Evolutionary conservation across 2,113 vertebrate genomes (phyloP).

Genomic region (Sebastes schlegelii): DNA sequence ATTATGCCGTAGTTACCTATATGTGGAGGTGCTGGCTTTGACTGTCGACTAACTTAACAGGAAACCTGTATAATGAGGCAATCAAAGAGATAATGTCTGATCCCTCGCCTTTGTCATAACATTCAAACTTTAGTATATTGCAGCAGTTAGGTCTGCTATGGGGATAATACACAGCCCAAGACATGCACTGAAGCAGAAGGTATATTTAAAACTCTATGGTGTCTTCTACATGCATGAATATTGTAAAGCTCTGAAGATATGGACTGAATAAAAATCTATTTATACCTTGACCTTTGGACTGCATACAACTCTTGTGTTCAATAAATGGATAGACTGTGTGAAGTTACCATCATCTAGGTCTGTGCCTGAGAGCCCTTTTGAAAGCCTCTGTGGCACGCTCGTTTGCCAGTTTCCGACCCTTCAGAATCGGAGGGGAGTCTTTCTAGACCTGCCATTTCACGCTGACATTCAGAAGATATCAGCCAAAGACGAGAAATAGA

Average conservation of each 20-base stretch:
- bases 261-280: neutral
- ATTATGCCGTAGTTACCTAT: neutral
- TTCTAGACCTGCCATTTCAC: neutral
- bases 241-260: neutral
- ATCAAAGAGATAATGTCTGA: constrained; percentile 11
- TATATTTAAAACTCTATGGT: neutral
- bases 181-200: neutral
- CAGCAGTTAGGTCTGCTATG: neutral
- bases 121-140: neutral
- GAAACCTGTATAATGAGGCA: neutral
- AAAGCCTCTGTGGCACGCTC: neutral
- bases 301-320: neutral
- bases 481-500: neutral
- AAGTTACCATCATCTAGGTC: neutral
- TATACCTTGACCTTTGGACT: neutral
- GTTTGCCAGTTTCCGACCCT: neutral
- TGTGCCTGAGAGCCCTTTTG: constrained; percentile 13
- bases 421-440: constrained; percentile 6
- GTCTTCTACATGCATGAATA: neutral
- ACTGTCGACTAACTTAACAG: constrained; percentile 1
- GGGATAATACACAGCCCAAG: neutral
- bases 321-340: neutral
- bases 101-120: neutral
- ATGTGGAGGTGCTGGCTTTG: neutral
- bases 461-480: neutral